phyloP scores from a whole-genome alignment of 2,797 vertebrate species.

The Synaphobranchus kaupii region DNA sequence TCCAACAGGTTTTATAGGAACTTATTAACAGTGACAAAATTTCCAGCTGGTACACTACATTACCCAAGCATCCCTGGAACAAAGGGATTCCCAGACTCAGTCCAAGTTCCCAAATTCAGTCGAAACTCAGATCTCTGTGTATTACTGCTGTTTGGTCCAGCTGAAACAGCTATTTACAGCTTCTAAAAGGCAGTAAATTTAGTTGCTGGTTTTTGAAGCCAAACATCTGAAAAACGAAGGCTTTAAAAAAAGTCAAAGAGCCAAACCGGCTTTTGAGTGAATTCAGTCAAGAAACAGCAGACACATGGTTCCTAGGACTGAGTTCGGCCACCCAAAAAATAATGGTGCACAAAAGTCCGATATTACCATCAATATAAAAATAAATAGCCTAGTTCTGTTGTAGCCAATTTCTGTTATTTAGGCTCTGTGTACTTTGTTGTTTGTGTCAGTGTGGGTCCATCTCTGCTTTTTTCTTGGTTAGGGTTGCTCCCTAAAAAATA shows the following conservation, averaged over 20 bases:
- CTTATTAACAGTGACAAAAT: neutral
- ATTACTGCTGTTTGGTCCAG: neutral
- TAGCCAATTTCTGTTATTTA: neutral
- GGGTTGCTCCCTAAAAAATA: neutral
- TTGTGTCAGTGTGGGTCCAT: neutral
- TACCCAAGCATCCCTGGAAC: neutral
- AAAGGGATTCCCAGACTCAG: neutral
- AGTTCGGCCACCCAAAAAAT: too few relatives aligned
- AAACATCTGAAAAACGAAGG: neutral
- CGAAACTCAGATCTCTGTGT: neutral
- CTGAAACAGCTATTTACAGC: neutral
- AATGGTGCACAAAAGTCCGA: neutral
- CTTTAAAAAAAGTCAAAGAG: neutral
- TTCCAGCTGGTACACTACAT: neutral
- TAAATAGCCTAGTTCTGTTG: neutral
- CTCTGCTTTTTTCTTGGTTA: neutral
- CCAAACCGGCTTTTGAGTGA: neutral
- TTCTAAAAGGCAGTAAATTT: neutral
- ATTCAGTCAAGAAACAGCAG: neutral
- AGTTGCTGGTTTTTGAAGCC: neutral
- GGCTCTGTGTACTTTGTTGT: neutral
- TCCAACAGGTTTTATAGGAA: neutral
- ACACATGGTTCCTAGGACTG: neutral
- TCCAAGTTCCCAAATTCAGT: too few relatives aligned
- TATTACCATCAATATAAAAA: neutral